phyloP scores from a whole-genome alignment of 2,797 vertebrate species.

The Sebastes steindachneri region DNA sequence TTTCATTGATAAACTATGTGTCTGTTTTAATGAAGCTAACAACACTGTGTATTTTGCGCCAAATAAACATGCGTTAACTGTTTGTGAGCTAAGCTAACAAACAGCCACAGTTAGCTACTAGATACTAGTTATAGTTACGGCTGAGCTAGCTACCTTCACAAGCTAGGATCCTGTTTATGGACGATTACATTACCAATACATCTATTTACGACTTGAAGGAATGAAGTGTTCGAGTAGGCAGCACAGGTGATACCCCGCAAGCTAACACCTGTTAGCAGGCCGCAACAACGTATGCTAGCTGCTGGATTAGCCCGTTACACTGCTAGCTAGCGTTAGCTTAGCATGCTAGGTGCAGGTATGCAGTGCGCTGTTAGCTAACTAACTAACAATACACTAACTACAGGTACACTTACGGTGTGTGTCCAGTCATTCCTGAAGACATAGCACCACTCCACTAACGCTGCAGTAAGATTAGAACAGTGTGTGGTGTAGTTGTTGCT shows the following conservation, averaged over 20 bases:
- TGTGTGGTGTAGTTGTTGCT: slow-evolving; percentile 6
- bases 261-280: slow-evolving; percentile 41
- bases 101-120: not conserved
- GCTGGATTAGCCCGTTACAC: no score
- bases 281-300: not conserved
- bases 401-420: slow-evolving; percentile 80
- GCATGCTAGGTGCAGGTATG: not conserved
- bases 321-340: slow-evolving; percentile 22
- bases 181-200: rapidly evolving
- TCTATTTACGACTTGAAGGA: rapidly evolving
- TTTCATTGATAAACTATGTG: not conserved
- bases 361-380: not conserved
- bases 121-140: not conserved
- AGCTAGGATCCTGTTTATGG: not conserved
- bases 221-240: rapidly evolving
- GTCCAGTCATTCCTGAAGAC: slow-evolving; percentile 84
- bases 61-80: not conserved
- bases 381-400: not conserved
- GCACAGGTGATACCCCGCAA: rapidly evolving
- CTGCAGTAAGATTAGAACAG: slow-evolving; percentile 9
- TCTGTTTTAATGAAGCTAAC: not conserved
- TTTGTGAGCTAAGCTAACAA: not conserved
- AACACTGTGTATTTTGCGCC: not conserved
- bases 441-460: slow-evolving; percentile 64
- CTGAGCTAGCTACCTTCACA: not conserved